A percentile compares a stretch with the other conserved stretches of the same genome.
Conservation (phyloP, 2,888 invertebrate genomes). For the Schizaphis graminum region DNA sequence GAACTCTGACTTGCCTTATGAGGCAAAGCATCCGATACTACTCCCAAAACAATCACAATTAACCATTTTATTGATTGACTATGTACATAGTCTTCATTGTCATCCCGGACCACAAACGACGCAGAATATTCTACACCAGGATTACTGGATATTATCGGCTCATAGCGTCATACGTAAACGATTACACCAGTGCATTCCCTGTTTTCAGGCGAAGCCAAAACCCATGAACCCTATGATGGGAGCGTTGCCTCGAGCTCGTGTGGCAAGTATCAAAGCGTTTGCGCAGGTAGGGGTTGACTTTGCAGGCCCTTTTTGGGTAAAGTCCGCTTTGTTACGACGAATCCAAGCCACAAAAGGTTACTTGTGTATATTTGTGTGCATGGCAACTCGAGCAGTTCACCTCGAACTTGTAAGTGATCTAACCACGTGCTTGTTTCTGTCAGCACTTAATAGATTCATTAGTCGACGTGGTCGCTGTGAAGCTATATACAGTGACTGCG, state of each 20-base stretch:
- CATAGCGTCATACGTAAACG: not conserved
- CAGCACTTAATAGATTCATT: not conserved
- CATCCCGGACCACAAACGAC: slow-evolving; percentile 24
- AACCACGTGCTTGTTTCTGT: not conserved
- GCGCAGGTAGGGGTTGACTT: not conserved
- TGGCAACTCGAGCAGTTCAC: not conserved
- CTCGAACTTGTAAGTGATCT: not conserved
- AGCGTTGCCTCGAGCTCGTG: not conserved
- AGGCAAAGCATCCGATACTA: not conserved
- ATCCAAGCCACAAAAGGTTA: not conserved
- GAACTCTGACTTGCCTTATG: not conserved
- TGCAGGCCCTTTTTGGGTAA: slow-evolving; percentile 17
- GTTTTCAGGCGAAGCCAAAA: not conserved
- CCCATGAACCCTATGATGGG: slow-evolving; percentile 8
- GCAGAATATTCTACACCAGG: slow-evolving; percentile 2
- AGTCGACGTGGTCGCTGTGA: too few relatives aligned
- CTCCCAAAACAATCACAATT: slow-evolving; percentile 1
- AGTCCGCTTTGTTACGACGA: not conserved
- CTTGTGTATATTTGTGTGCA: not conserved
- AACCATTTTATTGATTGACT: not conserved
- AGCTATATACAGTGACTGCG: too few relatives aligned
- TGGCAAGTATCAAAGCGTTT: not conserved
- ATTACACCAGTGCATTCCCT: not conserved
- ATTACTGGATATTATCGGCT: not conserved
- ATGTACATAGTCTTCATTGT: not conserved